Percentiles rank a stretch among this genome's conserved stretches.
Conservation (phyloP, 2,113 vertebrate species). For the Eclectus roratus region DNA sequence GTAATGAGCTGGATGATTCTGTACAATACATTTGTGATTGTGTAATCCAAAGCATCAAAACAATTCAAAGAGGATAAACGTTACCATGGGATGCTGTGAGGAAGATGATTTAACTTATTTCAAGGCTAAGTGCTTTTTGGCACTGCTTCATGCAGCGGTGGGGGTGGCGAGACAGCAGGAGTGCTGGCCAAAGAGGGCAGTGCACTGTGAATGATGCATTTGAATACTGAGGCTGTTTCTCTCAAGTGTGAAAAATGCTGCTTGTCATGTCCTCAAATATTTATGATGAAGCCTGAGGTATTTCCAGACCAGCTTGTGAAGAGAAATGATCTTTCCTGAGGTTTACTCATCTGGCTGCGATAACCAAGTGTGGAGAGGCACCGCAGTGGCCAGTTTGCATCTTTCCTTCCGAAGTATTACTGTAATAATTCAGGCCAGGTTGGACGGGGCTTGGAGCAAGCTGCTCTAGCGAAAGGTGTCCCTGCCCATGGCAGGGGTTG, state of each 20-base stretch:
- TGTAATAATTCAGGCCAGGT: not conserved
- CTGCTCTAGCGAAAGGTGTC: not conserved
- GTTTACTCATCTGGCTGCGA: not conserved
- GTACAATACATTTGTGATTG: not conserved
- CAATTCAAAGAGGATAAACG: constrained; percentile 1
- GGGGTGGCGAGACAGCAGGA: not conserved
- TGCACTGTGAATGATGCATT: not conserved
- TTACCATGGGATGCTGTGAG: constrained; percentile 6
- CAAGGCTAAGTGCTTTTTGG: constrained; percentile 29
- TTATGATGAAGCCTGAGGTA: not conserved
- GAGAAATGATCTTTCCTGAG: not conserved
- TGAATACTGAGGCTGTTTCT: not conserved
- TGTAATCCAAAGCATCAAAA: not conserved
- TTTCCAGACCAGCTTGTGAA: not conserved
- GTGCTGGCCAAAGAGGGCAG: not conserved
- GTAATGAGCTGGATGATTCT: not conserved
- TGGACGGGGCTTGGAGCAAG: not conserved
- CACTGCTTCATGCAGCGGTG: fast-evolving
- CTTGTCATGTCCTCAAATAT: not conserved
- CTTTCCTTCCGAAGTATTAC: not conserved
- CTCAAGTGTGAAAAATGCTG: not conserved
- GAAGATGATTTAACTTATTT: not conserved
- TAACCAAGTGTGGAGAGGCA: not conserved
- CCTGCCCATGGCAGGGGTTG: not conserved
- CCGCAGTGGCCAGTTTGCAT: not conserved